Conservation (phyloP, 2,113 vertebrate genomes). For the Leptocoma aspasia region DNA sequence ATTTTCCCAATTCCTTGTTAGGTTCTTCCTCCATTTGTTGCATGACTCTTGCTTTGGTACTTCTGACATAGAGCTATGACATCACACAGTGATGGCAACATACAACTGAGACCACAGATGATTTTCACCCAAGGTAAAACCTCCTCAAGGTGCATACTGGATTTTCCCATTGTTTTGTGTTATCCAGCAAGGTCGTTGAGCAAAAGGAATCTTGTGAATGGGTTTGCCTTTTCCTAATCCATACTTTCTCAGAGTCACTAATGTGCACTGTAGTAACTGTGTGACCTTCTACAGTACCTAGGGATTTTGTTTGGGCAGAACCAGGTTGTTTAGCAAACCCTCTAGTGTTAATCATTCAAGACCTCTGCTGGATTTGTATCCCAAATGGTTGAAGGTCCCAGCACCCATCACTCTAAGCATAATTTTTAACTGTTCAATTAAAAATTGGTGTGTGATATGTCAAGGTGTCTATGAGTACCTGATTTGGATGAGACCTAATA, state of each 20-base stretch:
- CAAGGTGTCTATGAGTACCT: not conserved
- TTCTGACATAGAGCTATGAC: not conserved
- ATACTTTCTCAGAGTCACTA: not conserved
- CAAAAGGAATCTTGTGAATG: not conserved
- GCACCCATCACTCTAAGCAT: not conserved
- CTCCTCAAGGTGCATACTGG: not conserved
- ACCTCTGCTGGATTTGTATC: not conserved
- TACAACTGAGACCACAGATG: not conserved
- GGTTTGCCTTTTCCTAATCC: not conserved
- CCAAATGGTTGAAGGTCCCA: not conserved
- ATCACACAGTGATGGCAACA: not conserved
- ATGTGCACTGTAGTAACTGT: rapidly evolving
- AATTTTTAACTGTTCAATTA: not conserved
- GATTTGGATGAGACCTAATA: too few relatives aligned
- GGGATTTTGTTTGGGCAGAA: not conserved
- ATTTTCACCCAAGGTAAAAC: not conserved
- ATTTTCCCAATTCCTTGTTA: not conserved
- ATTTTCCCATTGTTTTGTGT: not conserved
- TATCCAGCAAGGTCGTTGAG: not conserved
- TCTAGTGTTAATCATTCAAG: not conserved
- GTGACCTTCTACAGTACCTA: rapidly evolving
- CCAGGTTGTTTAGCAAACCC: not conserved
- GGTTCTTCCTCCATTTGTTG: not conserved
- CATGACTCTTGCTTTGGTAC: not conserved
- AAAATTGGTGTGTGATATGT: not conserved